Evolutionary conservation across 1,140 invertebrate genomes (phyloP).

Genomic region (Anagrus nilaparvatae): DNA sequence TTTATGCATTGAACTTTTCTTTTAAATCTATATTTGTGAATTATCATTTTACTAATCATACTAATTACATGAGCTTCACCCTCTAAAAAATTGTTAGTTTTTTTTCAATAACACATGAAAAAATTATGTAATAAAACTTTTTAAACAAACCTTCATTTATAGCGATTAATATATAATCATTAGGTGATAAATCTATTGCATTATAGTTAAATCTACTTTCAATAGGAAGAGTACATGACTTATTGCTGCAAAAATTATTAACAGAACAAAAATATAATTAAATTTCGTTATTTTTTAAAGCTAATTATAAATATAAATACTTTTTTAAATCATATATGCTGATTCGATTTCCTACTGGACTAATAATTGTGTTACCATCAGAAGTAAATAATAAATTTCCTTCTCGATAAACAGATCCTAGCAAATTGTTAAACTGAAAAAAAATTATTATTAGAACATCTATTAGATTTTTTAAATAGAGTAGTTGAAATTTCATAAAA

Average conservation of each 20-base stretch:
- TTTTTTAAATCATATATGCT: slow-evolving; percentile 88
- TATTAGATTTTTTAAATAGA: too few species aligned
- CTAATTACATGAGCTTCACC: slow-evolving; percentile 84
- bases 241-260: slow-evolving; percentile 60
- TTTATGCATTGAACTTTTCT: slow-evolving; percentile 61
- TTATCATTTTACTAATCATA: slow-evolving; percentile 69
- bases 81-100: slow-evolving; percentile 56
- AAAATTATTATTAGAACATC: too few species aligned
- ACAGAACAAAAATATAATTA: slow-evolving; percentile 6
- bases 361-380: slow-evolving; percentile 86
- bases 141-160: slow-evolving; percentile 72
- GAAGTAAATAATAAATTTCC: slow-evolving; percentile 82
- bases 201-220: slow-evolving; percentile 82
- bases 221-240: slow-evolving; percentile 75
- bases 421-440: slow-evolving; percentile 83
- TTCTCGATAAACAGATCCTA: slow-evolving; percentile 85
- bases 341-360: slow-evolving; percentile 91
- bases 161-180: slow-evolving; percentile 73
- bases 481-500: too few species aligned
- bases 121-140: slow-evolving; percentile 8
- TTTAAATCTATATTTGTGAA: slow-evolving; percentile 80
- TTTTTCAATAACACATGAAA: slow-evolving; percentile 12
- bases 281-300: background rate
- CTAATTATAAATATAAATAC: slow-evolving; percentile 46
- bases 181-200: slow-evolving; percentile 75